Evolutionary conservation across 2,797 vertebrate species (phyloP), one percentile per base, ranked within the genome.

Genomic region (Coregonus sp.): DNA sequence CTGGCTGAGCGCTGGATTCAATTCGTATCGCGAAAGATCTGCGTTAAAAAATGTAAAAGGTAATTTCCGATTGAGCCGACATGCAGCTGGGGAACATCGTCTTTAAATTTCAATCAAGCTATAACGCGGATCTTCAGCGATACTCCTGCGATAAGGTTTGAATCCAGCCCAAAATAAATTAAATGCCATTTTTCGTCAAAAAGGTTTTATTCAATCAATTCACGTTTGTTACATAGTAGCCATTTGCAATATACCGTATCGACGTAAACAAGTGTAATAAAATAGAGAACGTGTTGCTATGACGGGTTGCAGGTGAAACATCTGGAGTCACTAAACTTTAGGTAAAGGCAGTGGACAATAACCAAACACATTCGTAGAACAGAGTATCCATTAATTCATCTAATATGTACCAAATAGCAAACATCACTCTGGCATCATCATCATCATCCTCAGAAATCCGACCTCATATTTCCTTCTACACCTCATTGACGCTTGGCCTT

Each of bases 161-260:
- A 47, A 47, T 47, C 35, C 35, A 35, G 35, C 35, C 35, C 0
- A 3, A 47, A 47, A 47, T 3, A 47, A 47, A 47, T 47, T 2
- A 47, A 12, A 47, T 12, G 40, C 2, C 40, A 12, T 47, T 47
- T 47, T 9, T 47, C 47, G 14, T 75, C 50, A 52, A 70, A 12
- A 35, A 81, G 29, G 29, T 70, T 87, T 89, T 84, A 91, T 91
- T 92, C 63, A 83, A 83, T 12, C 80, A 69, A 80, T 83, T 70
- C 70, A 86, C 81, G 84, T 37, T 18, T 40, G 67, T 16, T 47
- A 61, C 33, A 74, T 56, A 59, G 1, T 3, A 59, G 50, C n/a
- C 59, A 67, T 51, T 6, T 52, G 59, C 61, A 72, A 1, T 35
- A 7, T 35, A 75, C 52, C 78, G 63, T 65, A 70, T 80, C 31